Evolutionary conservation across 2,113 vertebrate genomes (phyloP).

Genomic region (Salvelinus fontinalis): DNA sequence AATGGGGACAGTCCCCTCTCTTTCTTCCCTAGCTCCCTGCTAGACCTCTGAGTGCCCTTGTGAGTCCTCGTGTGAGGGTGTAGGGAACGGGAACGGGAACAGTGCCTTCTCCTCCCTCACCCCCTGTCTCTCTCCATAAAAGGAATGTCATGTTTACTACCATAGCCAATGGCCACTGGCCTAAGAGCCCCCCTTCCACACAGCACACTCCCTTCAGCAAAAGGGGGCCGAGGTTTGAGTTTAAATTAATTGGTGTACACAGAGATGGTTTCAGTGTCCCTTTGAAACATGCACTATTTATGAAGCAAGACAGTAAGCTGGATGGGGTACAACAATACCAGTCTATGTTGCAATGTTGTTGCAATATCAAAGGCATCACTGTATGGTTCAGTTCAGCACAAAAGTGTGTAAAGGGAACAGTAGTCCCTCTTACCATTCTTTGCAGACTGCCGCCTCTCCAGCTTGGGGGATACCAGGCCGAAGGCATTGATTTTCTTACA

Average conservation of each 20-base stretch:
- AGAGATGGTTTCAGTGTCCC: conserved; percentile 21
- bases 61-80: not conserved
- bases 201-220: conserved; percentile 44
- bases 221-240: conserved; percentile 37
- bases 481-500: conserved; percentile 68
- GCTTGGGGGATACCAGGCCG: conserved; percentile 70
- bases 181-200: conserved; percentile 32
- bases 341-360: no score
- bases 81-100: not conserved
- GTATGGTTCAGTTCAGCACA: no score
- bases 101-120: conserved; percentile 11
- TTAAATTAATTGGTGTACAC: conserved; percentile 44
- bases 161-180: conserved; percentile 33
- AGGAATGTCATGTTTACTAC: conserved; percentile 35
- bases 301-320: conserved; percentile 18
- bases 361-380: no score
- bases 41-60: conserved; percentile 40
- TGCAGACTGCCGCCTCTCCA: conserved; percentile 58
- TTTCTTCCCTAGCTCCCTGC: conserved; percentile 27
- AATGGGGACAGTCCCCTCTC: conserved; percentile 24
- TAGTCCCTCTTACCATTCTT: conserved; percentile 77
- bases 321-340: conserved; percentile 19
- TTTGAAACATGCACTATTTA: conserved; percentile 17
- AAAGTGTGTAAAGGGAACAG: no score
- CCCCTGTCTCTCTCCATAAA: conserved; percentile 48